phyloP scores from a whole-genome alignment of 1,140 invertebrate species.

The Aphidius ervi region DNA sequence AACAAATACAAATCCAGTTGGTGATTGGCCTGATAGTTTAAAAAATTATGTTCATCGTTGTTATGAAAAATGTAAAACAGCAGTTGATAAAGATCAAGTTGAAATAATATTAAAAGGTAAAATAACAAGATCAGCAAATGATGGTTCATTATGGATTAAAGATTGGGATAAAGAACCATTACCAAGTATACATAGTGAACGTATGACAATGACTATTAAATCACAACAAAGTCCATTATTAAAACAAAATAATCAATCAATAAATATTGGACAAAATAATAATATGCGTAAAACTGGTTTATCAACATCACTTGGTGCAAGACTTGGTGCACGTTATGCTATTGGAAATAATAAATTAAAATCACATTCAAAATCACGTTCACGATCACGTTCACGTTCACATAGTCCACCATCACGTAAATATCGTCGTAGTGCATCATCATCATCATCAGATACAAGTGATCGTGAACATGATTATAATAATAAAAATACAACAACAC shows the following conservation, averaged over 20 bases:
- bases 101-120: conserved; percentile 91
- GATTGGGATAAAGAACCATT: conserved; percentile 91
- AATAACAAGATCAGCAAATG: conserved; percentile 82
- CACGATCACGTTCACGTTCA: conserved; percentile 35
- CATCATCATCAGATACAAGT: conserved; percentile 44
- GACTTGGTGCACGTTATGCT: conserved; percentile 53
- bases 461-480: conserved; percentile 47
- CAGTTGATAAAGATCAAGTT: conserved; percentile 87
- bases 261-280: conserved; percentile 30
- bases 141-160: conserved; percentile 78
- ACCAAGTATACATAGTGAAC: conserved; percentile 76
- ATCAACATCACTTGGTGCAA: conserved; percentile 55
- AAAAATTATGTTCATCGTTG: conserved; percentile 86
- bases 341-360: conserved; percentile 33
- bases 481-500: neutral
- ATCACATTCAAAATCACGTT: conserved; percentile 52
- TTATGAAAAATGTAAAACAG: conserved; percentile 83
- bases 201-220: conserved; percentile 61
- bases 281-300: conserved; percentile 47
- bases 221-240: conserved; percentile 36
- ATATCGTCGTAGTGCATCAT: conserved; percentile 45
- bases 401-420: conserved; percentile 43
- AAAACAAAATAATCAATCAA: conserved; percentile 30
- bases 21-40: conserved; percentile 68
- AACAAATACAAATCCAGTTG: conserved; percentile 45